Conservation (phyloP, 2,797 vertebrate genomes). For the Schizopygopsis pylzovi region DNA sequence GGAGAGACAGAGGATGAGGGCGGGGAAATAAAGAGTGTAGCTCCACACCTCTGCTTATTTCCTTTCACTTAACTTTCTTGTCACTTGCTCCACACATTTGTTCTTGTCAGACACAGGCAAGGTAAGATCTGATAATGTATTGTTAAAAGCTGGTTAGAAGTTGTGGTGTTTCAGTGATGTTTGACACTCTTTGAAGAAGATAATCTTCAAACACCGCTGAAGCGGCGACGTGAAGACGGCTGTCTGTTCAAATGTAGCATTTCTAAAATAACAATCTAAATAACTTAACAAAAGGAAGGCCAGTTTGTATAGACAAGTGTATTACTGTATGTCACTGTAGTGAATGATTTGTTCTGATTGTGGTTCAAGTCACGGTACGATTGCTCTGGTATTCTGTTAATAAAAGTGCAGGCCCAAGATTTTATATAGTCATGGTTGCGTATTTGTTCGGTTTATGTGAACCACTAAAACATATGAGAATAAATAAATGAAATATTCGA, state of each 20-base stretch:
- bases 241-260: background rate
- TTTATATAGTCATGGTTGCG: background rate
- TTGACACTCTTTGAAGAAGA: slow-evolving; percentile 1
- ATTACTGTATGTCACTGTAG: background rate
- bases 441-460: background rate
- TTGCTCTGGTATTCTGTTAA: background rate
- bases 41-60: slow-evolving; percentile 71
- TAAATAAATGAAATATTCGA: background rate
- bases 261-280: background rate
- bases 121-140: slow-evolving; percentile 55
- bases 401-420: background rate
- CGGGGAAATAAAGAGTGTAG: slow-evolving; percentile 53
- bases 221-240: background rate
- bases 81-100: slow-evolving; percentile 44
- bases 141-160: slow-evolving; percentile 24
- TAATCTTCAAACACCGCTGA: background rate
- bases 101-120: slow-evolving; percentile 39
- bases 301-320: background rate
- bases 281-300: background rate
- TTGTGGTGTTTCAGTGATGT: slow-evolving; percentile 9
- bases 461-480: background rate
- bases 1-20: slow-evolving; percentile 58
- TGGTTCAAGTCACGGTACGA: background rate
- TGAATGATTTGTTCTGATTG: background rate
- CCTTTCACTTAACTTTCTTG: slow-evolving; percentile 71